A percentile compares a stretch with the other conserved stretches of the same genome.
These are phyloP conservation scores for Aix galericulata DNA, from an alignment of 2,113 vertebrate species.

Conservation along the genomic window DNA sequence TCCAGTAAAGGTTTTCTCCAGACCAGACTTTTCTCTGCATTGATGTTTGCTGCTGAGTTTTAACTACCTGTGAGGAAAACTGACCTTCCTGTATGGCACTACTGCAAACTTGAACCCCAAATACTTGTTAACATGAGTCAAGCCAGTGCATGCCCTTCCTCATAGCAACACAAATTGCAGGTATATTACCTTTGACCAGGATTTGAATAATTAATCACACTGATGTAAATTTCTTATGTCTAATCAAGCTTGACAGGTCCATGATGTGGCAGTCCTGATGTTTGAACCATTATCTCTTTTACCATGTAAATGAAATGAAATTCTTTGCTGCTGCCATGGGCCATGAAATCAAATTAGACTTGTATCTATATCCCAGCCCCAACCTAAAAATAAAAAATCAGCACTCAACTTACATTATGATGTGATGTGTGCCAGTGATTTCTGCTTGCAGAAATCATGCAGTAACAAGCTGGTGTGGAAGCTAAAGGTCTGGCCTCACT, in stretches of 20 bases:
- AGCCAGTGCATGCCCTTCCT: not conserved
- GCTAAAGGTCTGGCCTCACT: not conserved
- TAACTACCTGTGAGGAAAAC: not conserved
- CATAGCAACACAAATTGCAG: not conserved
- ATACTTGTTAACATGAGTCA: not conserved
- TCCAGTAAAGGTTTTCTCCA: not conserved
- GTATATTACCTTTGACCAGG: not conserved
- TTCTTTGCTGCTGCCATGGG: not conserved
- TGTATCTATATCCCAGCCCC: not conserved
- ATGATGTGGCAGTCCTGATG: not conserved
- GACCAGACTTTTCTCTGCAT: not conserved
- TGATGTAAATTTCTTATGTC: not conserved
- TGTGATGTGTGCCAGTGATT: fast-evolving
- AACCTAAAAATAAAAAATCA: not conserved
- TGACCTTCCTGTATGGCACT: not conserved
- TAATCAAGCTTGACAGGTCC: not conserved
- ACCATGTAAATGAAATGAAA: not conserved
- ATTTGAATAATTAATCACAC: not conserved
- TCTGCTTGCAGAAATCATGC: not conserved
- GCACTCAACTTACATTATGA: not conserved
- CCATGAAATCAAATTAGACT: not conserved
- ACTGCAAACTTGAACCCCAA: not conserved
- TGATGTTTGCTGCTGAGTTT: not conserved
- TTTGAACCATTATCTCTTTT: not conserved
- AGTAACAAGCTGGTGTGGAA: not conserved